Evolutionary conservation across 2,113 vertebrate genomes (phyloP), one percentile per base, ranked within the genome.

Genomic region (Strix aluco): DNA sequence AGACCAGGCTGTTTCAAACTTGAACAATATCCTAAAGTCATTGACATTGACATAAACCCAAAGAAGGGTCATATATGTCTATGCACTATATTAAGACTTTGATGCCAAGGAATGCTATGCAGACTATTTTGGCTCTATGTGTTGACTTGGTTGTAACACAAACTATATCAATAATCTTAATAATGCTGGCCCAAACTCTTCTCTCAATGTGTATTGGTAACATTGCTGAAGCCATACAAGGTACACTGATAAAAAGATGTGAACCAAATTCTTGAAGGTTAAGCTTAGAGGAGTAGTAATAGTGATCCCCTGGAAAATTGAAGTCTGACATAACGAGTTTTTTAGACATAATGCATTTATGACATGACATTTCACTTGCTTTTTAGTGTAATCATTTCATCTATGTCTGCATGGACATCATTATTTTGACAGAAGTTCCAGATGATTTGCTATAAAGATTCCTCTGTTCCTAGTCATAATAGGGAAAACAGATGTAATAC

Each of bases 241-340:
- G 17, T 46, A 42, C 5, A 7, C 2, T 0, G 1, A 49, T 54
- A 22, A 67, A 70, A 90, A 25, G 29, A 21, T 0, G 1, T 10
- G 46, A 69, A 63, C 13, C 23, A 46, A 46, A 51, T n/a, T 71
- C n/a, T 59, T 69, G 38, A 79, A 46, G 10, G 30, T 51, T 87
- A 57, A 75, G 8, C 7, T 66, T 71, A 47, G 36, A 79, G 51
- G 20, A 79, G 42, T 10, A 65, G 21, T 36, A 62, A 18, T 34
- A 73, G 49, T 11, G 22, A 69, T 83, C 29, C 16, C 19, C 52
- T 79, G 52, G 74, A 88, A 86, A 72, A 80, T 13, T 42, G 26
- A 88, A 90, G 46, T 34, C 51, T 62, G 57, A 63, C 26, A n/a
- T 75, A 54, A 0, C 32, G 67, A 67, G 15, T 75, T 91, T 79